Evolutionary conservation across 35 echinoderm and acorn worm genomes (phyloP), one percentile per base, ranked within the genome.

Genomic region (Lytechinus variegatus): DNA sequence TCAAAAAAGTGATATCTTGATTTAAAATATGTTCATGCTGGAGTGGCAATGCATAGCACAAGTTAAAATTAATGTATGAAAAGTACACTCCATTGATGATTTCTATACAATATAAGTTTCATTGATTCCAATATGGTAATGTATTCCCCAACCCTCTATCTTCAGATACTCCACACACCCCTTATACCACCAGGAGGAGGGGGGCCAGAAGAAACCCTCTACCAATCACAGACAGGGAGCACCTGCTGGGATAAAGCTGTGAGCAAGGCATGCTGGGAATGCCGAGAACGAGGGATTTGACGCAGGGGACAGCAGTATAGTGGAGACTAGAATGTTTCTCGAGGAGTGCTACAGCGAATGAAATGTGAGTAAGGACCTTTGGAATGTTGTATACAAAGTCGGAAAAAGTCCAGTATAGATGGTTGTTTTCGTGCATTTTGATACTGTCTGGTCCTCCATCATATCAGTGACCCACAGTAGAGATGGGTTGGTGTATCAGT

Each of bases 201-300:
- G 21, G 66, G 66, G 66, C 19, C n/a, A 79, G 19, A 21, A n/a
- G n/a, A 16, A 13, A 79, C n/a, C 54, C 13, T 57, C 92, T 11
- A 54, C 92, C 92, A 93, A 93, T 93, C 52, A 57, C 5, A 54
- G 54, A 54, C 88, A 57, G 53, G 53, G 92, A 57, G 53, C 92
- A 93, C 92, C 92, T 93, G 92, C 92, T 93, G 92, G 52, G 92
- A 24, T 53, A 57, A 93, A 93, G 53, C 92, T 93, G 92, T 57
- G 92, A 93, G 92, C 54, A 57, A 27, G 54, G 92, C 92, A 93
- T 93, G 54, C 52, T 93, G 92, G 92, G 92, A 57, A 93, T 93
- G 92, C 55, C 10, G 54, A 28, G 53, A 55, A 93, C 54, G 92
- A 93, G 10, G 92, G 92, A 93, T 57, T 93, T 93, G 92, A 93